Base-by-base conservation (phyloP, 2,113 vertebrate species). In the Microcebus jonahi region DNA sequence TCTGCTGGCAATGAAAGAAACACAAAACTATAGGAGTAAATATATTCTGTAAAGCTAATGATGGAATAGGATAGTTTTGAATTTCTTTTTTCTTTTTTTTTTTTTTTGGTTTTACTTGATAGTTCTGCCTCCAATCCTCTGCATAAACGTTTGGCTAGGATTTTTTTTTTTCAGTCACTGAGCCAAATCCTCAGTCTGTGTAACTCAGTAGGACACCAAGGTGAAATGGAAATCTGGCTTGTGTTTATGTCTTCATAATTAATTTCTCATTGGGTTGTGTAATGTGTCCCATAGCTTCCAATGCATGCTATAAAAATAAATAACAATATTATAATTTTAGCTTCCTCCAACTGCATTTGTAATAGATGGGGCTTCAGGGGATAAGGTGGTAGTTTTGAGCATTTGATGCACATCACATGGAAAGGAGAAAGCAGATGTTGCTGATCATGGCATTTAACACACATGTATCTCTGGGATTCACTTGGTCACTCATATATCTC, bases 11-110 rank as follows among this genome's bases (percentile, higher is more conserved):
- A 95, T 7, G 97, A 90, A 48, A 86, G 87, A 98, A 97, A 96
- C 65, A 93, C 42, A 97, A 97, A 97, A 77, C 57, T 96, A 14
- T 94, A 77, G 70, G 14, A 90, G 87, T 97, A 98, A 97, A 89
- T 63, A 42, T 73, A 81, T 80, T 83, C 85, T 93, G 15, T 95
- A 96, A 96, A 97, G 76, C 18, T 75, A 50, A 34, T 90, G 75
- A 29, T 94, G 18, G 34, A 39, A 20, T 84, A n/a, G 14, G 55
- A 95, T 20, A 39, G 63, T 93, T 98, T 97, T 94, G 10, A 48
- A 87, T 65, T 15, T 53, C 15, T 17, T 55, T 55, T 18, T 55
- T 53, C 17, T 53, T 55, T 55, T 55, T 92, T 55, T 55, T 55
- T 55, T 57, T 71, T 96, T 96, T 82, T 83, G 77, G 15, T 50